These are phyloP conservation scores for Leptoteleia sp. DNA, from an alignment of 1,140 invertebrate genomes.

Conservation along the genomic window DNA sequence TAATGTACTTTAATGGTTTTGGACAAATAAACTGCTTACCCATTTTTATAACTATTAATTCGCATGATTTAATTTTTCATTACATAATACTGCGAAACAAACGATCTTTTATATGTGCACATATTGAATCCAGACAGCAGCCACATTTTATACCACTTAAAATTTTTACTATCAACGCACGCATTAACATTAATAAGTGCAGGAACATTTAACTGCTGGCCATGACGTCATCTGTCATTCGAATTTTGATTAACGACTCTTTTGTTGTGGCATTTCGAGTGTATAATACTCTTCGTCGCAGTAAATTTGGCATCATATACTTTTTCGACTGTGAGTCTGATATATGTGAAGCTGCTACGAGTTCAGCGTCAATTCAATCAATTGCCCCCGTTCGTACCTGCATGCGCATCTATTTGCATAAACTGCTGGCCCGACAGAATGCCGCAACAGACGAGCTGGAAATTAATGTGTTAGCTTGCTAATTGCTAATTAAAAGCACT, in stretches of 20 bases:
- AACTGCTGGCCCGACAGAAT: slow-evolving; percentile 72
- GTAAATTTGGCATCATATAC: slow-evolving; percentile 45
- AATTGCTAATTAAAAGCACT: slow-evolving; percentile 81
- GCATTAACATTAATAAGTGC: slow-evolving; percentile 11
- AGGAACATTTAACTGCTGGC: slow-evolving; percentile 23
- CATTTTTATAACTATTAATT: too few relatives aligned
- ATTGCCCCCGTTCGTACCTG: slow-evolving; percentile 73
- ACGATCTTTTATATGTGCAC: too few relatives aligned
- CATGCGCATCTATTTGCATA: slow-evolving; percentile 77
- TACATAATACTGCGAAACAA: too few relatives aligned
- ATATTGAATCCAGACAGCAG: too few relatives aligned
- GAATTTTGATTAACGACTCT: slow-evolving; percentile 43
- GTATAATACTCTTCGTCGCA: slow-evolving; percentile 35
- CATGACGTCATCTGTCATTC: slow-evolving; percentile 24
- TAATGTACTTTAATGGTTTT: too few relatives aligned
- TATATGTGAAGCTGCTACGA: slow-evolving; percentile 55
- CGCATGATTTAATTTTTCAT: too few relatives aligned
- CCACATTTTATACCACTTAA: too few relatives aligned
- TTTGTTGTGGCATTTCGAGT: slow-evolving; percentile 22
- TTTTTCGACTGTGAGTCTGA: slow-evolving; percentile 46
- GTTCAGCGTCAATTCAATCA: slow-evolving; percentile 79
- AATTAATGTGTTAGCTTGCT: slow-evolving; percentile 80
- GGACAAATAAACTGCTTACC: too few relatives aligned
- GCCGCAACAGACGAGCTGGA: slow-evolving; percentile 77
- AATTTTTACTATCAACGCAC: not conserved